Base-by-base conservation (phyloP, 1,140 invertebrate species). In the Lepeophtheirus salmonis region DNA sequence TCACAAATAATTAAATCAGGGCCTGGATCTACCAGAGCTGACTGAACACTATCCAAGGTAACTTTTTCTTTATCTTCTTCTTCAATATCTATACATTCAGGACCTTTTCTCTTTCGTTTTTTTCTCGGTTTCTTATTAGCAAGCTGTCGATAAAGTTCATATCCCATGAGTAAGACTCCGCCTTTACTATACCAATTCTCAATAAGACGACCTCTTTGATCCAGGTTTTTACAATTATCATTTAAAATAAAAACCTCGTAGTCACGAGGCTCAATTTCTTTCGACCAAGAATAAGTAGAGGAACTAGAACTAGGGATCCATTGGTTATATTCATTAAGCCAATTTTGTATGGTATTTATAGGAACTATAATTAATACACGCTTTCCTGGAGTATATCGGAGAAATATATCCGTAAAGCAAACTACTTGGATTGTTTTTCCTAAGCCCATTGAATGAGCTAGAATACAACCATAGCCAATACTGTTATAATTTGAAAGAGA, bases 361-460 rank as follows among this genome's bases (percentile, higher is more conserved):
- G 95, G 95, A 77, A 97, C 95, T 64, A 99, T 96, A 67, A 90
- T 89, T 6, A 98, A 72, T 2, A 97, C 88, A 25, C 82, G 57
- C 18, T 23, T 17, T 17, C 55, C 55, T 23, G 55, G 26, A 16
- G 78, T 57, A 6, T 20, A n/a, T 25, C 26, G 21, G 22, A 57
- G 22, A 25, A 57, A 57, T 14, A 57, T 83, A 73, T 97, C 91
- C 68, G 86, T 86, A 74, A 97, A 97, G 64, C 86, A 87, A 23
- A 96, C 84, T 50, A 96, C 83, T 75, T 96, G 94, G 49, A 98
- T 76, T 0, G 95, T 98, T 75, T 99, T 99, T n/a, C 95, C 95
- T 16, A 98, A 75, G 1, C 95, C 95, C 95, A 99, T 98, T 18
- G 90, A 95, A 74, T 98, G 95, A 3, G 95, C 94, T 20, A 99